Evolutionary conservation across 2,797 vertebrate genomes (phyloP), one percentile per base, ranked within the genome.

Genomic region (Ptychadena robeensis): DNA sequence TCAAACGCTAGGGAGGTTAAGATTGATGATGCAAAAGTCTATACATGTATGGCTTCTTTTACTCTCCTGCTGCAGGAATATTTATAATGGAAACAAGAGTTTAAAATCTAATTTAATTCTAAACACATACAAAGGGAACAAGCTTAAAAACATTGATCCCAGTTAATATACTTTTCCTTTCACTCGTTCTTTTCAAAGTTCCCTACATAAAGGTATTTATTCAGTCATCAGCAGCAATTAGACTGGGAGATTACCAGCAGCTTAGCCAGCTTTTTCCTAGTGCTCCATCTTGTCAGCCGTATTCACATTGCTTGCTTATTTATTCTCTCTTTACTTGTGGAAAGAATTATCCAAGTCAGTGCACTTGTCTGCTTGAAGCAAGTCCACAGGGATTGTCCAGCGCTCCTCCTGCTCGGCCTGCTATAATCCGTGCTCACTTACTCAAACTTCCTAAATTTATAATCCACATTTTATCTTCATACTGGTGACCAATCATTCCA

Each of bases 331-430:
- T 18, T 78, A 78, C 1, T n/a, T 78, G 75, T 78, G 75, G 40
- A 78, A 68, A 78, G 64, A 68, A 78, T 78, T 67, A 67, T 78
- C 64, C 75, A 78, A 78, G 40, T 67, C 75, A 67, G 63, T 78
- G 40, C 64, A 28, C 75, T 68, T 57, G 75, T 78, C 75, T 67
- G 64, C 75, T 44, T 57, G 64, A 78, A 37, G 66, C 64, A 78
- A 53, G 40, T 78, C 75, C 75, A 30, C 22, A 48, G 64, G 64
- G 75, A 78, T 57, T 57, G 64, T 28, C 38, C 40, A 67, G 27
- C 38, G 31, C 75, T 32, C 63, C 66, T 9, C 64, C 35, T 53
- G 75, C 75, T 66, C 38, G 32, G 40, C 15, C 40, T 35, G 40
- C 75, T 78, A 78, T 78, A 67, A 78, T 68, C 44, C 48, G 32